phyloP scores from a whole-genome alignment of 2,888 invertebrate genomes.

The Ptychoptera contaminata region DNA sequence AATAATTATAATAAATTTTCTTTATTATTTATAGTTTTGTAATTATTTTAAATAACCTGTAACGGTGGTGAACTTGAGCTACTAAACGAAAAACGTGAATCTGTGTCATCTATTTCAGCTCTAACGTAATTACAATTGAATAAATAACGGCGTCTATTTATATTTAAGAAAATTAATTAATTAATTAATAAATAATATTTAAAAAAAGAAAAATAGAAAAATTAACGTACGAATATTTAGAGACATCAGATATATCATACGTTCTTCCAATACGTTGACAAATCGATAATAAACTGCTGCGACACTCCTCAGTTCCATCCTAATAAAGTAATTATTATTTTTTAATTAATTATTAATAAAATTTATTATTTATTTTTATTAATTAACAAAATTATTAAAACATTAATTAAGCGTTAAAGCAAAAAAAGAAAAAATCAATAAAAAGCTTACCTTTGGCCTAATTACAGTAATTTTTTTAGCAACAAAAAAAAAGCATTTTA shows the following conservation, averaged over 20 bases:
- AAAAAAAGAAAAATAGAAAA: not conserved
- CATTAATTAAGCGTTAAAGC: slow-evolving; percentile 3
- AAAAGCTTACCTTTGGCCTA: no score
- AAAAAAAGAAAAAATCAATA: slow-evolving; percentile 2
- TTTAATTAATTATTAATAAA: not conserved
- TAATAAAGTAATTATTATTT: slow-evolving; percentile 10
- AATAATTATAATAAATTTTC: no score
- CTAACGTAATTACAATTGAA: slow-evolving; percentile 11
- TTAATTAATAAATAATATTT: not conserved
- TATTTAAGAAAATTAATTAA: not conserved
- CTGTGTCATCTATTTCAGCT: slow-evolving; percentile 32
- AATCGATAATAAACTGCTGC: slow-evolving; percentile 27
- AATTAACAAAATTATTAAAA: not conserved
- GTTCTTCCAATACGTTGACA: slow-evolving; percentile 30
- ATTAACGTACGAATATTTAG: slow-evolving; percentile 27
- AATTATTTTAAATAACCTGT: slow-evolving; percentile 28
- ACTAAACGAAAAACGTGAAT: slow-evolving; percentile 64
- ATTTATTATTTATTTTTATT: no score
- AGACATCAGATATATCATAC: slow-evolving; percentile 26
- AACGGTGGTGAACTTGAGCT: slow-evolving; percentile 60
- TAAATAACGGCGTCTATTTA: not conserved
- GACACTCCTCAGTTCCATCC: slow-evolving; percentile 28
- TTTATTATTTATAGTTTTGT: no score
- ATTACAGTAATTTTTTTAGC: no score
- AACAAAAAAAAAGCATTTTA: no score